Evolutionary conservation across 2,888 invertebrate genomes (phyloP).

Genomic region (Scaptomyza cyrtandrae): DNA sequence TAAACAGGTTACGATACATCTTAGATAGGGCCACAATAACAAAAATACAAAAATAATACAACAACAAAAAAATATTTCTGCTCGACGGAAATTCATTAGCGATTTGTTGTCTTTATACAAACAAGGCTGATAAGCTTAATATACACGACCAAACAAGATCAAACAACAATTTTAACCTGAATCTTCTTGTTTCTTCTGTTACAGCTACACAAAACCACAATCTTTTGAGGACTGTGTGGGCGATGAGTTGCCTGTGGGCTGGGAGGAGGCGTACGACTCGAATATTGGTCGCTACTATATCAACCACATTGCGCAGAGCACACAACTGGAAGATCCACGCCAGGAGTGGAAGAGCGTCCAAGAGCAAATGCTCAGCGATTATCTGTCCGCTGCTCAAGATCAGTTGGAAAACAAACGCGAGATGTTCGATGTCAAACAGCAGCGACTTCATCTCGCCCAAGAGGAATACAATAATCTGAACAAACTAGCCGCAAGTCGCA

Average conservation of each 20-base stretch:
- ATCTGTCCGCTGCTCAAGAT: conserved; percentile 97
- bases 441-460: conserved; percentile 95
- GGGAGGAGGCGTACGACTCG: conserved; percentile 98
- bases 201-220: conserved; percentile 97
- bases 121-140: conserved; percentile 46
- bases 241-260: conserved; percentile 97
- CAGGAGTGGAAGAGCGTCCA: conserved; percentile 98
- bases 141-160: conserved; percentile 18
- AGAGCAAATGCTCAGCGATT: conserved; percentile 98
- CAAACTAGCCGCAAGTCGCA: conserved; percentile 94
- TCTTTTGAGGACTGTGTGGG: conserved; percentile 99
- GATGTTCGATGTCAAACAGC: conserved; percentile 97
- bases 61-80: conserved; percentile 27
- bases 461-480: conserved; percentile 97
- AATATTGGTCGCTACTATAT: conserved; percentile 98
- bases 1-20: conserved; percentile 65
- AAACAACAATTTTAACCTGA: conserved; percentile 15
- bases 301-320: conserved; percentile 97
- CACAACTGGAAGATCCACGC: conserved; percentile 98
- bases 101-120: conserved; percentile 65
- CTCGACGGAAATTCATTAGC: conserved; percentile 73
- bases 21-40: conserved; percentile 45
- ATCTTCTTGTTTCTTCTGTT: conserved; percentile 82
- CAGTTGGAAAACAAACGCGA: conserved; percentile 98
- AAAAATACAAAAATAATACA: conserved; percentile 4